Base-by-base conservation (phyloP, 1,140 invertebrate species). In the Drosophila mayri region DNA sequence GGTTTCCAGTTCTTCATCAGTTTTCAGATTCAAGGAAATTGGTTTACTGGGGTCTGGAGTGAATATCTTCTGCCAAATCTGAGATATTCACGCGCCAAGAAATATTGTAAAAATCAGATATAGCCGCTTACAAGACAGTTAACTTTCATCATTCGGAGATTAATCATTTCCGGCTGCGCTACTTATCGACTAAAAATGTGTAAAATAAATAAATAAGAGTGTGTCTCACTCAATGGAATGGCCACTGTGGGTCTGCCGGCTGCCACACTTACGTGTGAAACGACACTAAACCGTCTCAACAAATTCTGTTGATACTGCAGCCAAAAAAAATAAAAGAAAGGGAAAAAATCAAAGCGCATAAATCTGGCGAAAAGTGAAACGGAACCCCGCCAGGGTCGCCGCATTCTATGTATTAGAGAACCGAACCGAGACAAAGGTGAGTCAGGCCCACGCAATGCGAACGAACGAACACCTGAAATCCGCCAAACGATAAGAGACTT, bases 361-460 rank as follows among this genome's bases (percentile, higher is more conserved):
- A 66, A 54, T 67, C 62, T 55, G 63, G 38, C 74, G 83, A 88
- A 87, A 87, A 87, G 83, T 87, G 83, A 87, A 87, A 87, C 83
- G 83, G 84, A 88, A 87, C 83, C 67, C 64, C 57, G 66, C 81
- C 83, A 87, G 76, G 84, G 83, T 60, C 84, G 58, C 32, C 80
- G 58, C 32, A 68, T 52, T 63, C 35, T 81, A 43, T 25, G 25
- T 25, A 25, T 46, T 68, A 66, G 70, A 75, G 78, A 81, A 70
- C 78, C 76, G 18, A 8, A 20, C 61, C 41, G 58, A 59, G 16
- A 58, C 49, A 18, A 44, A 70, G 60, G 66, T 87, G 85, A 90
- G 73, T 88, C 84, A 88, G 75, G 77, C 84, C 85, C 84, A 88
- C 84, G 84, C 84, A 88, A 79, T 90, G 77, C 68, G 64, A 71